Percentiles rank a stretch among this genome's conserved stretches.
Conservation (phyloP, 2,113 vertebrate genomes). For the Eolophus roseicapilla region DNA sequence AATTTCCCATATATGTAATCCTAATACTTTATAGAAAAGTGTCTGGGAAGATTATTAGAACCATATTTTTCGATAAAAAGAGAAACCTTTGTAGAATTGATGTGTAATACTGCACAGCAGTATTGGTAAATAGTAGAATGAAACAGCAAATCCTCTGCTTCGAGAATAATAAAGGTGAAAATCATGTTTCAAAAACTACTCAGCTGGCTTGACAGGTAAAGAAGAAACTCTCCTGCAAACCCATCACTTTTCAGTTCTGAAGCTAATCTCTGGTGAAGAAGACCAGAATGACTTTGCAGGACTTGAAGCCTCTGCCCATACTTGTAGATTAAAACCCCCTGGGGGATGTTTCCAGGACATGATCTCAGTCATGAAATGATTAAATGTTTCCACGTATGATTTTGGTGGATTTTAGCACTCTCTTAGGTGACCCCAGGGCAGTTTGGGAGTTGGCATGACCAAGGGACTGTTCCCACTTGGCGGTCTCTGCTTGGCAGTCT, state of each 20-base stretch:
- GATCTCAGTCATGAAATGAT: not conserved
- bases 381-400: not conserved
- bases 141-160: conserved; percentile 29
- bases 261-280: not conserved
- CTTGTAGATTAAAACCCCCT: not conserved
- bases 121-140: conserved; percentile 15
- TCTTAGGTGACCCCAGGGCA: not conserved
- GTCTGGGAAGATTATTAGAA: conserved; percentile 12
- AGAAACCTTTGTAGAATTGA: not conserved
- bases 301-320: not conserved
- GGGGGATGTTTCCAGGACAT: not conserved
- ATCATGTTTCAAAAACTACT: not conserved
- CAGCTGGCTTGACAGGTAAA: not conserved
- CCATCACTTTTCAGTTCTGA: not conserved
- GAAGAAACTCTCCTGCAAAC: not conserved
- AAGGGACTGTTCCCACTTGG: not conserved
- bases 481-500: rapidly evolving
- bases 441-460: not conserved
- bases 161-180: conserved; percentile 1
- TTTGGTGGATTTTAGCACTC: not conserved
- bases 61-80: not conserved
- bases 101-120: not conserved
- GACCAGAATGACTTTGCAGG: not conserved
- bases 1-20: not conserved
- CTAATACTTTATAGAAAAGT: not conserved